These are phyloP conservation scores for Lipotes vexillifer DNA, from an alignment of 2,113 vertebrate genomes.

Conservation along the genomic window DNA sequence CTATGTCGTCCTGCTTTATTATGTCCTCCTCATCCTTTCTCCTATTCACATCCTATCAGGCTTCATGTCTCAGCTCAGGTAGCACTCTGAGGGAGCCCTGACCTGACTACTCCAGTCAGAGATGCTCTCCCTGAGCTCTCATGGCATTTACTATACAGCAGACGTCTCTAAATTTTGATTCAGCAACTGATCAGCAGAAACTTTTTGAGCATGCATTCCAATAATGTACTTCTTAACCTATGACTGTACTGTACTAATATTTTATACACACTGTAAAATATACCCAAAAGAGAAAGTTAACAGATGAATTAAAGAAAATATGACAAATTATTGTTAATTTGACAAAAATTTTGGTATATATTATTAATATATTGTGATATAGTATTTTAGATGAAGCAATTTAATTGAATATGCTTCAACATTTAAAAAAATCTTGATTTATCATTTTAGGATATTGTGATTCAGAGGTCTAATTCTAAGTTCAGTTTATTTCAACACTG, in stretches of 20 bases:
- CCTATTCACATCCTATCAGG: not conserved
- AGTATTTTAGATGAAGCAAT: not conserved
- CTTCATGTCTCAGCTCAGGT: not conserved
- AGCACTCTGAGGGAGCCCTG: not conserved
- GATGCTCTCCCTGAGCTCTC: not conserved
- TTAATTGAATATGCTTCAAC: not conserved
- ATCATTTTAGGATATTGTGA: not conserved
- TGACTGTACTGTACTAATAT: not conserved
- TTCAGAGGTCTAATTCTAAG: not conserved
- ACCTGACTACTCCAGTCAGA: not conserved
- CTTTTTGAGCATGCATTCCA: not conserved
- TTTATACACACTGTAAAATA: not conserved
- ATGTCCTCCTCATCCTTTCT: not conserved
- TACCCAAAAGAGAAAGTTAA: not conserved
- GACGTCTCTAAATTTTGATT: not conserved
- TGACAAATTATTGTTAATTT: not conserved
- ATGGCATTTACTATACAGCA: not conserved
- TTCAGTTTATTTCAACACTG: not conserved
- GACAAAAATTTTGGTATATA: not conserved
- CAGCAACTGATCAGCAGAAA: not conserved
- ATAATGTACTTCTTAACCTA: not conserved
- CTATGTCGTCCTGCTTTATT: not conserved
- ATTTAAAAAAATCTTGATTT: not conserved
- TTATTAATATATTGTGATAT: not conserved
- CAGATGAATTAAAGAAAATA: not conserved